Conservation (phyloP, 2,113 vertebrate species). For the Sturnira hondurensis region DNA sequence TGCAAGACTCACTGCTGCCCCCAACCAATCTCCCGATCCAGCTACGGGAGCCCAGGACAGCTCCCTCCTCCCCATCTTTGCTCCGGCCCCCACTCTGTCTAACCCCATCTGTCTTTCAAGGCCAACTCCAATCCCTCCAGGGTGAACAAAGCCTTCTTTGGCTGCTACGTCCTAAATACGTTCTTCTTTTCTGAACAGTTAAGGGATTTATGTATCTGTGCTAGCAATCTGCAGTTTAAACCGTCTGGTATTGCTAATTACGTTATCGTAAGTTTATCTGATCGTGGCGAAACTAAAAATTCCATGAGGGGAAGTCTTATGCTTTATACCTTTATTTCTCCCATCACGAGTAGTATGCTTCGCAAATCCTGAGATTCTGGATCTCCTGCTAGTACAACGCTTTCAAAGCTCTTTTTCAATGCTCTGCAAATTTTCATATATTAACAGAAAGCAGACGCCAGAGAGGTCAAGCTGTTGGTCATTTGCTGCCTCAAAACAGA, state of each 20-base stretch:
- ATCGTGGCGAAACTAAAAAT: conserved; percentile 54
- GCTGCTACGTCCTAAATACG: background rate
- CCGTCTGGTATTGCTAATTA: background rate
- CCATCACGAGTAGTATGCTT: background rate
- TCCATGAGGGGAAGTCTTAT: background rate
- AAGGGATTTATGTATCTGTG: conserved; percentile 8
- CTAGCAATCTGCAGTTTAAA: conserved; percentile 14
- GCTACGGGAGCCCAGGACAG: background rate
- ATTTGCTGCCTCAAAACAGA: background rate
- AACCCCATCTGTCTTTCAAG: background rate
- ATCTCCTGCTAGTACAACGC: background rate
- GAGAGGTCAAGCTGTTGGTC: background rate
- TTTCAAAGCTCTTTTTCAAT: conserved; percentile 6
- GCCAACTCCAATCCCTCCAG: background rate
- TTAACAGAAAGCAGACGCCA: background rate
- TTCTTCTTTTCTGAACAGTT: conserved; percentile 28
- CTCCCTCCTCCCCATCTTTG: background rate
- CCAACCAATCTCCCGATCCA: background rate
- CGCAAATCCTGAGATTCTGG: background rate
- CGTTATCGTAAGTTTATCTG: conserved; percentile 23
- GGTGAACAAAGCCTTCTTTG: conserved; percentile 34
- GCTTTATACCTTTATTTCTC: conserved; percentile 4
- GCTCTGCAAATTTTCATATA: background rate
- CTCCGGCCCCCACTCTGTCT: background rate
- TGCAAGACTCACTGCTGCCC: background rate